Percentiles rank a stretch among this genome's conserved stretches.
These are phyloP conservation scores for Neuroterus valhalla DNA, from an alignment of 1,140 invertebrate genomes.

Conservation along the genomic window DNA sequence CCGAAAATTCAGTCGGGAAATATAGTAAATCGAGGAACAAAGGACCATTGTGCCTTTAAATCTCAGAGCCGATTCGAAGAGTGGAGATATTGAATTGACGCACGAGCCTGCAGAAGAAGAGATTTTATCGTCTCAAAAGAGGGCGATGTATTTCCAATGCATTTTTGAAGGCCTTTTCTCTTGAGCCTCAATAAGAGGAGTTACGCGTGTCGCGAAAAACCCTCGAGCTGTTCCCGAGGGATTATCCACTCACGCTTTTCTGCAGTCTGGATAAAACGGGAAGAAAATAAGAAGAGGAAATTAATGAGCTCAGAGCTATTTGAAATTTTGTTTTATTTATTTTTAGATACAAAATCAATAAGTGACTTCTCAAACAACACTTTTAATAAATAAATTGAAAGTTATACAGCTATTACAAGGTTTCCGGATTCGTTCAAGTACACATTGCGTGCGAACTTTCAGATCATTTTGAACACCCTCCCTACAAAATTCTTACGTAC, in stretches of 20 bases:
- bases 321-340: too few relatives aligned
- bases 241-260: conserved; percentile 15
- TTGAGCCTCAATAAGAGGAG: background rate
- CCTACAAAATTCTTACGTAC: too few relatives aligned
- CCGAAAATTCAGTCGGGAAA: background rate
- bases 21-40: background rate
- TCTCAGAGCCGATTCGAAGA: conserved; percentile 10
- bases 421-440: too few relatives aligned
- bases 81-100: conserved; percentile 16
- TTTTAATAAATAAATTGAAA: too few relatives aligned
- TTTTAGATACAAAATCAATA: too few relatives aligned
- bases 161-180: background rate
- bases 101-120: conserved; percentile 1
- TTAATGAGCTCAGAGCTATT: too few relatives aligned
- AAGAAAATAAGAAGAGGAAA: background rate
- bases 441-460: too few relatives aligned
- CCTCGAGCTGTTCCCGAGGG: background rate
- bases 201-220: conserved; percentile 15
- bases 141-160: conserved; percentile 1
- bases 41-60: background rate
- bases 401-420: too few relatives aligned
- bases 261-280: background rate
- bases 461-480: too few relatives aligned
- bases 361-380: too few relatives aligned
- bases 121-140: conserved; percentile 19